Evolutionary conservation across 2,113 vertebrate species (phyloP).

Genomic region (Poeciliopsis occidentalis): DNA sequence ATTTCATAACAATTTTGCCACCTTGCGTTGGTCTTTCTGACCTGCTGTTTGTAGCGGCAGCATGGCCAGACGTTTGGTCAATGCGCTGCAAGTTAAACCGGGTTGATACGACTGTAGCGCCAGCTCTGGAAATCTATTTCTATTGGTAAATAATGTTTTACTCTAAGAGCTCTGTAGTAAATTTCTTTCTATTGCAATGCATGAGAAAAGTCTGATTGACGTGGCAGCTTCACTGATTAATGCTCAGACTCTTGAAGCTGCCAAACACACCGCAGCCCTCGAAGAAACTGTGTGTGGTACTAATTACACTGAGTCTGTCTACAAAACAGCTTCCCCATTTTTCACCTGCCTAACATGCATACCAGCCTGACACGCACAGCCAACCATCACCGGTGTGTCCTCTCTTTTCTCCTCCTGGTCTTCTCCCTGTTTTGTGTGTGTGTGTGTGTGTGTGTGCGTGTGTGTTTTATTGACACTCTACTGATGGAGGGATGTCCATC

Average conservation of each 20-base stretch:
- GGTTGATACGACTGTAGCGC: too few relatives aligned
- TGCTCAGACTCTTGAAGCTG: slow-evolving; percentile 7
- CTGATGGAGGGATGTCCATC: slow-evolving; percentile 70
- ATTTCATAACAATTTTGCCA: too few relatives aligned
- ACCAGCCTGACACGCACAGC: slow-evolving; percentile 64
- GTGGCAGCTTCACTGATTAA: neutral
- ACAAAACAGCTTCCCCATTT: slow-evolving; percentile 79
- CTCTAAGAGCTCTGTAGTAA: neutral
- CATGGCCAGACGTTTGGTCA: too few relatives aligned
- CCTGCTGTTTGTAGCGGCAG: too few relatives aligned
- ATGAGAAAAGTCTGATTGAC: neutral
- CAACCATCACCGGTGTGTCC: neutral
- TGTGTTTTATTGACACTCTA: slow-evolving; percentile 46
- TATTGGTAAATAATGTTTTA: too few relatives aligned
- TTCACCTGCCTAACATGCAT: slow-evolving; percentile 73
- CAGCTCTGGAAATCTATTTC: too few relatives aligned
- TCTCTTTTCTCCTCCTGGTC: slow-evolving; percentile 15
- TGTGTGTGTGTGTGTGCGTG: slow-evolving; percentile 13
- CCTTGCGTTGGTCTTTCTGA: too few relatives aligned
- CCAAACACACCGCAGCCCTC: neutral
- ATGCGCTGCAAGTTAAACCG: too few relatives aligned
- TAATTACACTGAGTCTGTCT: slow-evolving; percentile 75
- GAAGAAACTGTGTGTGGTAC: slow-evolving; percentile 49
- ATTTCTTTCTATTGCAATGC: neutral
- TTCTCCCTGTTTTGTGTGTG: slow-evolving; percentile 27